Base-by-base conservation (phyloP, 2,113 vertebrate genomes). In the Pitta sordida region DNA sequence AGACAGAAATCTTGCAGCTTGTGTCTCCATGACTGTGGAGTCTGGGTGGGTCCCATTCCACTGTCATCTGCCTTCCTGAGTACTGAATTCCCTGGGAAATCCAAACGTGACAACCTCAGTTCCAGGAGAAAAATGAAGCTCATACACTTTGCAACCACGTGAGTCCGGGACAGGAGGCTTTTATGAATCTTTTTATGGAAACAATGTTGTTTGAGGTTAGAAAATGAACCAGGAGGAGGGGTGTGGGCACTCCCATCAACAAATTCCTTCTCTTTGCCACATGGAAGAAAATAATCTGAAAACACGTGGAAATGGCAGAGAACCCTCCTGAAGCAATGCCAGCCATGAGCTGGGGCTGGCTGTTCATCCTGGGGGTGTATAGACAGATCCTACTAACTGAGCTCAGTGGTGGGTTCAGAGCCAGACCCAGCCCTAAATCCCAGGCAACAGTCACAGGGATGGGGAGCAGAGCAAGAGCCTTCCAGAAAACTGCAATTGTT, bases 61-160 rank as follows among this genome's bases (percentile, higher is more conserved):
- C 7, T 5, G 1, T 14, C 4, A 0, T 13, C 53, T 55, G 14
- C 70, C 56, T 13, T 46, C 13, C 56, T 8, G n/a, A 19, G 43
- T 23, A 34, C 6, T 6, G 3, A 6, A 44, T 81, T 78, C 74
- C 20, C 34, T 49, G 26, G 14, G 82, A 34, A 81, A 44, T 8
- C 16, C 58, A 55, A 27, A 8, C n/a, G 24, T 15, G 9, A 55
- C 43, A 56, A 4, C 29, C 34, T 65, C 34, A 15, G 12, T 13
- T 36, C 10, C 8, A 10, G 0, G 6, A 69, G 29, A 41, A 64
- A 60, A 80, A 56, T 2, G 55, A 62, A 83, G 22, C 15, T 76
- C 67, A 48, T 52, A 16, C n/a, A 21, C 7, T 53, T 55, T 77
- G 4, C 29, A 62, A 2, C 16, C 32, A 37, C 2, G 0, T 3